Percentiles rank a stretch among this genome's conserved stretches.
Evolutionary conservation across 2,888 invertebrate species (phyloP).

Genomic region (Coelopa pilipes): DNA sequence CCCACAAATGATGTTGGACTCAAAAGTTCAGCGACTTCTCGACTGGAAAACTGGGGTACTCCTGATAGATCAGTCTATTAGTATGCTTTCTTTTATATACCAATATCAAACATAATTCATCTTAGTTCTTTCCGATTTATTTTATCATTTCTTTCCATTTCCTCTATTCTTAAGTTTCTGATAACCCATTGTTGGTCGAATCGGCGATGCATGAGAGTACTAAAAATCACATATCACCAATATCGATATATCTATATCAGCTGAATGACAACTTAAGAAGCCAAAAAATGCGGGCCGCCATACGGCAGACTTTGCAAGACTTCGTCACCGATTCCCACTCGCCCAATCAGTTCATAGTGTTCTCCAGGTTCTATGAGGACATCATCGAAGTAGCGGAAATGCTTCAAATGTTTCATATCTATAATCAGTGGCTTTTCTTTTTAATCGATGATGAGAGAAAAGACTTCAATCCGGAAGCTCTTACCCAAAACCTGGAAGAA

Average conservation of each 20-base stretch:
- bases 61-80: conserved; percentile 78
- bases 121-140: neutral
- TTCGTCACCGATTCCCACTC: conserved; percentile 50
- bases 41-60: conserved; percentile 79
- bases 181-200: conserved; percentile 58
- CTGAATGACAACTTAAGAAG: conserved; percentile 56
- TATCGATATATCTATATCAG: conserved; percentile 60
- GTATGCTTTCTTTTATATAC: conserved; percentile 70
- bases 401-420: conserved; percentile 75
- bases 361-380: conserved; percentile 66
- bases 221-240: conserved; percentile 58
- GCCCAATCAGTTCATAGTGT: conserved; percentile 58
- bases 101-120: neutral
- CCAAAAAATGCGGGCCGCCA: conserved; percentile 54
- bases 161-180: conserved; percentile 46
- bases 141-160: neutral
- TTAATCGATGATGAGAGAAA: conserved; percentile 72
- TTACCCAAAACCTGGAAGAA: conserved; percentile 74
- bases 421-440: conserved; percentile 85
- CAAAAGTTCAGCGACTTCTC: conserved; percentile 74
- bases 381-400: conserved; percentile 77
- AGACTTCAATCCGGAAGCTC: conserved; percentile 67
- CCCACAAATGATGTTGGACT: conserved; percentile 81
- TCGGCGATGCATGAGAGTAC: conserved; percentile 60
- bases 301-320: conserved; percentile 52